These are phyloP conservation scores for Ecdyonurus torrentis DNA, from an alignment of 2,888 invertebrate species.

Conservation along the genomic window DNA sequence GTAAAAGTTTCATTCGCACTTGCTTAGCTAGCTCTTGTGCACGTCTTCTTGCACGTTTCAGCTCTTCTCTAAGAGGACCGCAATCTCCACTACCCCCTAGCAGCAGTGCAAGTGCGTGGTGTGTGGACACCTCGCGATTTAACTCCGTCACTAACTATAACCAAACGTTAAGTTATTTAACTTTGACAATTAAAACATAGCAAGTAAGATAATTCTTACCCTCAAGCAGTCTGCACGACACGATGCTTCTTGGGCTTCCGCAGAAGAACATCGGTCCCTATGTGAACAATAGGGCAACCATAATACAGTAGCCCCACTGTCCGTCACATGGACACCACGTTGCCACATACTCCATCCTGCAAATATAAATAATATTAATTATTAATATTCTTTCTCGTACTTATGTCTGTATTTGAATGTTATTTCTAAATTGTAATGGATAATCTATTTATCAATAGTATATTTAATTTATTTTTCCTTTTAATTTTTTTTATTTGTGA, in stretches of 20 bases:
- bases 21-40: slow-evolving; percentile 20
- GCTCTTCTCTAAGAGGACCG: slow-evolving; percentile 20
- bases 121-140: slow-evolving; percentile 20
- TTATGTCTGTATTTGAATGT: not conserved
- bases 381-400: not conserved
- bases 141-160: slow-evolving; percentile 20
- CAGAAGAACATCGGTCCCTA: slow-evolving; percentile 5
- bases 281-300: slow-evolving; percentile 8
- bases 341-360: slow-evolving; percentile 1
- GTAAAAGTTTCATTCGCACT: slow-evolving; percentile 17
- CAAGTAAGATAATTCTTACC: not conserved
- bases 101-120: slow-evolving; percentile 16
- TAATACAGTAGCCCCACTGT: slow-evolving; percentile 8
- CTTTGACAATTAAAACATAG: not conserved
- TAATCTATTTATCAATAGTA: not conserved
- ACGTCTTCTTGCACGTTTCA: slow-evolving; percentile 19
- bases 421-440: not conserved
- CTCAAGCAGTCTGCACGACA: not conserved
- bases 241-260: not conserved
- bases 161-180: not conserved
- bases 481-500: not conserved
- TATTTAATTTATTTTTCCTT: not conserved
- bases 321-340: slow-evolving; percentile 7
- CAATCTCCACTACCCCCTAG: slow-evolving; percentile 21
- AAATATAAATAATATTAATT: too few relatives aligned